Evolutionary conservation across 2,797 vertebrate genomes (phyloP).

Genomic region (Galago senegalensis): DNA sequence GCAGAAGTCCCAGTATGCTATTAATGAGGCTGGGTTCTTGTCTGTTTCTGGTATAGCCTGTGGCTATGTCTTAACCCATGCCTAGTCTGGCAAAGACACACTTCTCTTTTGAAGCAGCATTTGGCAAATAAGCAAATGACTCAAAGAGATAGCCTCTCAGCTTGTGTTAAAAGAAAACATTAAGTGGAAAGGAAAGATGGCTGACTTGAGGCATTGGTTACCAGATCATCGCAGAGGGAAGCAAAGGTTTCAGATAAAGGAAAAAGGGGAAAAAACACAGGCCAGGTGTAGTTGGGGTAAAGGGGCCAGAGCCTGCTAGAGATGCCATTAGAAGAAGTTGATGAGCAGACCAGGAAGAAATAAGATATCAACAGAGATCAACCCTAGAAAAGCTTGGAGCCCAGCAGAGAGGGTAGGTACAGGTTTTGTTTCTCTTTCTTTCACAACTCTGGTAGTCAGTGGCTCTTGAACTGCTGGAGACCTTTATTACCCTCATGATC

Average conservation of each 20-base stretch:
- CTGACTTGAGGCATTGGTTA: not conserved
- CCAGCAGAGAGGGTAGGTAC: not conserved
- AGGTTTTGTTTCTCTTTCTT: not conserved
- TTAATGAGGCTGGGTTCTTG: not conserved
- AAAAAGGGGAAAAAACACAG: not conserved
- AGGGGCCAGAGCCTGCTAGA: not conserved
- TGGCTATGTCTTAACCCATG: not conserved
- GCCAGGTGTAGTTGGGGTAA: not conserved
- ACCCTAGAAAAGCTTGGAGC: no score
- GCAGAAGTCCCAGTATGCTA: not conserved
- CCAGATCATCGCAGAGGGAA: not conserved
- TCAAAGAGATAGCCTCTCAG: not conserved
- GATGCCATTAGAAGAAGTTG: not conserved
- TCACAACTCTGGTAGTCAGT: not conserved
- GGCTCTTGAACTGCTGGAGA: not conserved
- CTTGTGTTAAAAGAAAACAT: not conserved
- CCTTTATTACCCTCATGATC: not conserved
- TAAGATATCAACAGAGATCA: not conserved
- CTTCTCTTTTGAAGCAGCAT: not conserved
- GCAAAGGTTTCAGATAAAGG: not conserved
- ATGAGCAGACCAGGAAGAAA: not conserved
- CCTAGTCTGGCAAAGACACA: not conserved
- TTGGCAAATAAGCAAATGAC: not conserved
- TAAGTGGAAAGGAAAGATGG: not conserved
- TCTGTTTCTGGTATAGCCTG: not conserved